Base-by-base conservation (phyloP, 2,888 invertebrate genomes). In the Amphiduros pacificus region DNA sequence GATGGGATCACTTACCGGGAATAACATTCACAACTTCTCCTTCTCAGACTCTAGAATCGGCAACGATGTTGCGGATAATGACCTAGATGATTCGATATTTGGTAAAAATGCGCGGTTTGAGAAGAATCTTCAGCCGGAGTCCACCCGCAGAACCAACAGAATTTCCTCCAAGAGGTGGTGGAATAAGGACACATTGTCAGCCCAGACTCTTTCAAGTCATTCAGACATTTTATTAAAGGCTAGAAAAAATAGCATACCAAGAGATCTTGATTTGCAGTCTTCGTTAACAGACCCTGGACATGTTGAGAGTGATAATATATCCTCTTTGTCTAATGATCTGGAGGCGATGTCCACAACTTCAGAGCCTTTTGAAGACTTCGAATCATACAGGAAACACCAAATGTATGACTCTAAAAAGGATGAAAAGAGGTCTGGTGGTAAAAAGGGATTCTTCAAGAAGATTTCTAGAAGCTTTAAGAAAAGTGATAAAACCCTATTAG, bases 41-140 rank as follows among this genome's bases (percentile, higher is more conserved):
- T 56, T 56, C 31, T 44, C 56, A 29, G 56, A 56, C 49, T 56
- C 56, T 31, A 56, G 48, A 41, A 56, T 56, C 29, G 49, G 56
- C n/a, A 56, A 48, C 22, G 20, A 26, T 26, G 11, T 29, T 2
- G 17, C 11, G 41, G 41, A 22, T 9, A 14, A 14, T 6, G 40
- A 22, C 3, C n/a, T 20, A n/a, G 49, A n/a, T 6, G 31, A 56
- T 3, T 22, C 56, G 17, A 2, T 3, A 2, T 31, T 20, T 20
- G 56, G 56, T 14, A 14, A 28, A 11, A 17, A 44, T 9, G 2
- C 48, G n/a, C 26, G 55, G 28, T 55, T 41, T 41, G n/a, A n/a
- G n/a, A 14, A 14, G 9, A 17, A 28, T 14, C 11, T 9, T 24
- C 40, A 55, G 1, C 41, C 41, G 40, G 55, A 40, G 27, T 28